Conservation (phyloP, 2,113 vertebrate genomes). For the Poeciliopsis retropinna region DNA sequence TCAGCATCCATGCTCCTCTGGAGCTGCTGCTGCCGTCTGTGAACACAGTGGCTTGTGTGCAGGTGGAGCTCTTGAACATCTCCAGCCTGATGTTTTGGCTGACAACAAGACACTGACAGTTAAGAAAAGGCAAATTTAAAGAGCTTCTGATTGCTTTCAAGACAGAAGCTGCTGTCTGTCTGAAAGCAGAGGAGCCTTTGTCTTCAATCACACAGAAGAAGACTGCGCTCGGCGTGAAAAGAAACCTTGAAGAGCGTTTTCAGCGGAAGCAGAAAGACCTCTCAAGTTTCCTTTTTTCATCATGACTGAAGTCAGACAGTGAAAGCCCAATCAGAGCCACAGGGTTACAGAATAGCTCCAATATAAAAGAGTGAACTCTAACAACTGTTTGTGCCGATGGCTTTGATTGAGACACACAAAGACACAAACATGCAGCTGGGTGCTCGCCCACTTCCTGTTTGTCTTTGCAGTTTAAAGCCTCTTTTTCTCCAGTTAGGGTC, state of each 20-base stretch:
- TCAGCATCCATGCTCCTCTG: neutral
- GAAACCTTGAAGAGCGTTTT: slow-evolving; percentile 31
- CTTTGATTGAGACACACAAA: slow-evolving; percentile 35
- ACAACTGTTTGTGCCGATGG: slow-evolving; percentile 26
- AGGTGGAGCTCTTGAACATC: slow-evolving; percentile 14
- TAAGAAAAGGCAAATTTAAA: slow-evolving; percentile 17
- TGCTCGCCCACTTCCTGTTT: slow-evolving; percentile 48
- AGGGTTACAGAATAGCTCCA: slow-evolving; percentile 25
- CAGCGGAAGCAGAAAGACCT: slow-evolving; percentile 19
- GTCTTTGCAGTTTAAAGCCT: slow-evolving; percentile 32
- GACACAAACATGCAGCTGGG: slow-evolving; percentile 41
- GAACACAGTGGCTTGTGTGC: slow-evolving; percentile 9
- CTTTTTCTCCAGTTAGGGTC: slow-evolving; percentile 30
- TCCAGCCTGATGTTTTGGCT: slow-evolving; percentile 6
- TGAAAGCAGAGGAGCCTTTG: slow-evolving; percentile 29
- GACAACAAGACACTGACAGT: slow-evolving; percentile 27
- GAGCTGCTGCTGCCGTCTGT: neutral
- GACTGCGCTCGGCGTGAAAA: slow-evolving; percentile 10
- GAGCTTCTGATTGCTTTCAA: slow-evolving; percentile 26
- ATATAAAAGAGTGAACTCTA: slow-evolving; percentile 23
- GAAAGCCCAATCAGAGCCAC: slow-evolving; percentile 54
- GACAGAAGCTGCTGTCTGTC: slow-evolving; percentile 24
- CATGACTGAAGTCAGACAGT: slow-evolving; percentile 29
- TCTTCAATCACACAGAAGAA: slow-evolving; percentile 34
- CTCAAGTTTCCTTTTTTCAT: slow-evolving; percentile 24